phyloP scores from a whole-genome alignment of 2,888 invertebrate genomes.

The Lycophotia porphyrea region DNA sequence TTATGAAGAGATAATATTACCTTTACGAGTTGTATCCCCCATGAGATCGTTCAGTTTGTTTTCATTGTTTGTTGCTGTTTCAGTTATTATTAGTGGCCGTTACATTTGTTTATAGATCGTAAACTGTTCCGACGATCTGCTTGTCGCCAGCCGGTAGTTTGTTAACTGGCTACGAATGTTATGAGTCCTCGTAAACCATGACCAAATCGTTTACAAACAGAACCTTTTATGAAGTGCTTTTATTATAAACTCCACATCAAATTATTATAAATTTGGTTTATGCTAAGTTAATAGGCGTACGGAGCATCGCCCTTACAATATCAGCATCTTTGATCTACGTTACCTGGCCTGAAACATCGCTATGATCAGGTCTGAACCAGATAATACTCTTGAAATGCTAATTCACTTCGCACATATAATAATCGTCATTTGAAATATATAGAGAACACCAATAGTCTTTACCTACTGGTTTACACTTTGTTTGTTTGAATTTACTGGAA shows the following conservation, averaged over 20 bases:
- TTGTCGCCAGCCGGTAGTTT: conserved; percentile 86
- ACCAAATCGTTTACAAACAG: conserved; percentile 86
- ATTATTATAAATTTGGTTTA: conserved; percentile 66
- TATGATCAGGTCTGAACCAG: neutral
- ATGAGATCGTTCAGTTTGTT: conserved; percentile 83
- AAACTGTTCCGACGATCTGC: conserved; percentile 86
- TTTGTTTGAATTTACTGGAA: neutral
- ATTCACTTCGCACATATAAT: neutral
- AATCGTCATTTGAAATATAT: conserved; percentile 12
- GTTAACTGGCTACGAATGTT: conserved; percentile 86
- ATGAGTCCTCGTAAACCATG: conserved; percentile 83
- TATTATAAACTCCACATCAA: conserved; percentile 68
- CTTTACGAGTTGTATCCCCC: conserved; percentile 86
- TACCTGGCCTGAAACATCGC: neutral
- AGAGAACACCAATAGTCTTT: neutral
- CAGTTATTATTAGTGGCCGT: conserved; percentile 89
- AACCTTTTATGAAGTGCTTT: conserved; percentile 78
- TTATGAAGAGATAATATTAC: conserved; percentile 90
- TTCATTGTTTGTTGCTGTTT: conserved; percentile 89
- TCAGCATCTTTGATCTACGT: conserved; percentile 10
- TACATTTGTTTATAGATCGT: conserved; percentile 89
- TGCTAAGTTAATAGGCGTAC: conserved; percentile 48
- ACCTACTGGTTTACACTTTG: neutral
- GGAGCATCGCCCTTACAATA: conserved; percentile 4
- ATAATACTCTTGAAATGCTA: conserved; percentile 8